Base-by-base conservation (phyloP, 2,888 invertebrate species). In the Mellilla xanthometata region DNA sequence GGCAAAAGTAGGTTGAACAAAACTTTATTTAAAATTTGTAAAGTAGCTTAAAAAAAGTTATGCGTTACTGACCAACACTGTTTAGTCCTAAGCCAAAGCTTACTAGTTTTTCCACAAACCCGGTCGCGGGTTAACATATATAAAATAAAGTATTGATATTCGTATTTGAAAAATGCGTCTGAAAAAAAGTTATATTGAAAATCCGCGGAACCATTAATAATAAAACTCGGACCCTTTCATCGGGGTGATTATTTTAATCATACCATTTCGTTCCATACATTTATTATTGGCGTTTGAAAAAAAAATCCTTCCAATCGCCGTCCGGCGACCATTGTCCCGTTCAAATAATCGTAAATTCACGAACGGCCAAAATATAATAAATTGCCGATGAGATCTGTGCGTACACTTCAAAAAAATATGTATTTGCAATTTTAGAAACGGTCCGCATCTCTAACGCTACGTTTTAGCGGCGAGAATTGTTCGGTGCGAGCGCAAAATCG, bases 361-460 rank as follows among this genome's bases (percentile, higher is more conserved):
- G 67, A 81, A 85, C 88, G 81, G 83, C 85, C 85, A 84, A 87
- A 88, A 89, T 88, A 88, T 88, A 84, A 89, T 88, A 88, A 89
- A 89, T 88, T 87, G 88, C 86, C 88, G 87, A 88, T 88, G 88
- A 81, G 84, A 88, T 87, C 87, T 80, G 78, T 71, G 80, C 80
- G 75, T 77, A 81, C 73, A 80, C 75, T 75, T 75, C 75, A 76
- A 72, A 68, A 61, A 39, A 50, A 55, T 60, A 44, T 48, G 42
- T 52, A 53, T 55, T 55, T 55, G 56, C 53, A 61, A 61, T 60
- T 49, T 22, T 5, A 9, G 19, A 10, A 8, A 10, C 19, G 29
- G 29, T 11, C 29, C 9, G 10, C 28, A 26, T 45, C 55, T 53
- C 54, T 62, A 67, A 56, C 29, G 24, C 40, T 7, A 43, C 12